Conservation (phyloP, 2,888 invertebrate species). For the Tridacna gigas region DNA sequence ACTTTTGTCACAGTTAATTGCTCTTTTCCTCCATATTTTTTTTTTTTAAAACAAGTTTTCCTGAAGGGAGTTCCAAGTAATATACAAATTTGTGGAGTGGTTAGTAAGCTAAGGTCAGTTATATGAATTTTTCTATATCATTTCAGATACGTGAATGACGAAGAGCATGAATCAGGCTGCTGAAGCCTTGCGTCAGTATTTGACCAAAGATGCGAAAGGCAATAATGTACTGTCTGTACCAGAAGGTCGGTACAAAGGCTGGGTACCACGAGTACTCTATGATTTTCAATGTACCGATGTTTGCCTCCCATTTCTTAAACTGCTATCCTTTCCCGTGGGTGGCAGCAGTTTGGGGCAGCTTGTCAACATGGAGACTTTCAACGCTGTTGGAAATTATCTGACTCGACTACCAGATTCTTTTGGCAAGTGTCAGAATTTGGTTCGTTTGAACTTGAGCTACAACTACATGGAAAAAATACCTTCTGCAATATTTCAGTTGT, state of each 20-base stretch:
- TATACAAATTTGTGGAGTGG: too few species aligned
- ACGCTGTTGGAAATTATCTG: slow-evolving; percentile 78
- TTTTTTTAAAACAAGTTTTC: too few species aligned
- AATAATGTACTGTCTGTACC: slow-evolving; percentile 69
- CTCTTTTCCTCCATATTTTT: too few species aligned
- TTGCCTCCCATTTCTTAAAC: slow-evolving; percentile 76
- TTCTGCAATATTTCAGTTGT: slow-evolving; percentile 70
- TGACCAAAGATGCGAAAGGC: slow-evolving; percentile 66
- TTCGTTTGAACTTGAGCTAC: slow-evolving; percentile 74
- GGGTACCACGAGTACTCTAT: slow-evolving; percentile 78
- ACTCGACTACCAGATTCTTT: slow-evolving; percentile 74
- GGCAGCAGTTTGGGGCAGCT: slow-evolving; percentile 77
- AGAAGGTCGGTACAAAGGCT: slow-evolving; percentile 78
- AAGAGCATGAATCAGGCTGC: slow-evolving; percentile 63
- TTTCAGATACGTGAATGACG: too few species aligned
- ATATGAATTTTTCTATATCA: too few species aligned
- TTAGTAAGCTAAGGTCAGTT: too few species aligned
- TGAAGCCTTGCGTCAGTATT: slow-evolving; percentile 73
- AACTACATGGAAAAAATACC: slow-evolving; percentile 76
- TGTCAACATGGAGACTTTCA: slow-evolving; percentile 73
- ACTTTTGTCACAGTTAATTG: too few species aligned
- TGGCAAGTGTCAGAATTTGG: slow-evolving; percentile 72
- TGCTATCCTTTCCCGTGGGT: slow-evolving; percentile 79
- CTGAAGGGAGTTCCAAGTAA: too few species aligned
- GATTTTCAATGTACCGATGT: slow-evolving; percentile 72